Conservation (phyloP, 92 coral and sea anemone genomes). For the Zoanthus sansibaricus region DNA sequence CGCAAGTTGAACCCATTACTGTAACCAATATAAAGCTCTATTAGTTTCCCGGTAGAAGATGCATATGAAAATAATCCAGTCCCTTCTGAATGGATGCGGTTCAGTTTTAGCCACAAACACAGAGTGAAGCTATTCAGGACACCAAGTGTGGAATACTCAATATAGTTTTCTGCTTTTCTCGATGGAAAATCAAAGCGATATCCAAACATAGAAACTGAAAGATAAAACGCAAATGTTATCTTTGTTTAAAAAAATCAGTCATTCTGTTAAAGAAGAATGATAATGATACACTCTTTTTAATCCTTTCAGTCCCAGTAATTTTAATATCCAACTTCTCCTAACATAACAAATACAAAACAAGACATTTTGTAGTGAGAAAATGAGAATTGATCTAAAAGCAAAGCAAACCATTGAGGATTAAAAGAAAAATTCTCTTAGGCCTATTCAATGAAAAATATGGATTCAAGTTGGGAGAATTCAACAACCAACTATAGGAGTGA, state of each 20-base stretch:
- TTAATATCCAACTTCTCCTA: too few relatives aligned
- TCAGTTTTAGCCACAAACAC: slow-evolving; percentile 6
- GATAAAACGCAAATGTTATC: neutral
- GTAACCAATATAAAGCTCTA: neutral
- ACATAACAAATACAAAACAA: too few relatives aligned
- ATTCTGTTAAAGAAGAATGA: neutral
- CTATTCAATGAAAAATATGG: too few relatives aligned
- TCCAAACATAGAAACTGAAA: neutral
- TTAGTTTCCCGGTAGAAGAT: neutral
- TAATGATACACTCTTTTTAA: neutral
- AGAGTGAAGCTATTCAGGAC: neutral
- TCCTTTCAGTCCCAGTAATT: too few relatives aligned
- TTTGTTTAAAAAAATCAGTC: neutral
- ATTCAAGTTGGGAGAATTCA: too few relatives aligned
- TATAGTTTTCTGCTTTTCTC: slow-evolving; percentile 5
- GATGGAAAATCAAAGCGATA: slow-evolving; percentile 11
- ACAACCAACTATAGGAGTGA: too few relatives aligned
- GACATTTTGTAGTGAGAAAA: too few relatives aligned
- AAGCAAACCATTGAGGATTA: too few relatives aligned
- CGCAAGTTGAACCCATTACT: neutral
- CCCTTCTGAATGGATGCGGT: too few relatives aligned
- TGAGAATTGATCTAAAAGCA: too few relatives aligned
- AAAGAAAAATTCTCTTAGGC: too few relatives aligned
- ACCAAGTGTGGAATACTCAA: neutral
- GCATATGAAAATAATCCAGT: neutral